phyloP scores from a whole-genome alignment of 2,113 vertebrate species.

The Glaucidium brasilianum region DNA sequence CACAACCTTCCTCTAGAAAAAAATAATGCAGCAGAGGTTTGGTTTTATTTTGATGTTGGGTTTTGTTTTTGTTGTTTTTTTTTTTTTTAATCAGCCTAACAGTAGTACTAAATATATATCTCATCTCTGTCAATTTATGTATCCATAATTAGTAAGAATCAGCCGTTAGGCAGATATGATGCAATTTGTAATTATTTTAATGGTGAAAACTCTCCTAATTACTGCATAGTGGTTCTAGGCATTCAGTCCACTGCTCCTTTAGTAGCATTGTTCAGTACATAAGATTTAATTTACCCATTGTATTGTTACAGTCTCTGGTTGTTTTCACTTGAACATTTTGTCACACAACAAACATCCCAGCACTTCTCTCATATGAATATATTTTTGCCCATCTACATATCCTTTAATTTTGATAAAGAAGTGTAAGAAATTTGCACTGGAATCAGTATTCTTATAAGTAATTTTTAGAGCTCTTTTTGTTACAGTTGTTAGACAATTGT shows the following conservation, averaged over 20 bases:
- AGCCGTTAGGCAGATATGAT: not conserved
- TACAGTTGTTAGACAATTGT: not conserved
- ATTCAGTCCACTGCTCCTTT: not conserved
- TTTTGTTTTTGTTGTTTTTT: too few relatives aligned
- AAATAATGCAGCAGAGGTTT: not conserved
- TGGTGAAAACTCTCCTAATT: not conserved
- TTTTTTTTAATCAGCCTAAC: not conserved
- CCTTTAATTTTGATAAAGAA: not conserved
- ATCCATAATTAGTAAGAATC: not conserved
- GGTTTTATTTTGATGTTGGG: not conserved
- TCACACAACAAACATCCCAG: not conserved
- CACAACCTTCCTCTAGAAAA: not conserved
- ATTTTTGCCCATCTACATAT: not conserved
- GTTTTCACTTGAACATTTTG: not conserved
- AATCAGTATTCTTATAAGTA: not conserved
- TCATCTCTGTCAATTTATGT: not conserved
- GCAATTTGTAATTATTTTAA: not conserved
- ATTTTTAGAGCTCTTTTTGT: not conserved
- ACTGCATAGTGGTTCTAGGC: not conserved
- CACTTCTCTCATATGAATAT: not conserved
- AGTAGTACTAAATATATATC: not conserved
- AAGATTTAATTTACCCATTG: not conserved
- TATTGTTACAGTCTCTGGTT: not conserved
- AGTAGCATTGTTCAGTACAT: not conserved
- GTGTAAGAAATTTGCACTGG: not conserved